Conservation (phyloP, 2,888 invertebrate genomes). For the Macrosoma leucophasiata region DNA sequence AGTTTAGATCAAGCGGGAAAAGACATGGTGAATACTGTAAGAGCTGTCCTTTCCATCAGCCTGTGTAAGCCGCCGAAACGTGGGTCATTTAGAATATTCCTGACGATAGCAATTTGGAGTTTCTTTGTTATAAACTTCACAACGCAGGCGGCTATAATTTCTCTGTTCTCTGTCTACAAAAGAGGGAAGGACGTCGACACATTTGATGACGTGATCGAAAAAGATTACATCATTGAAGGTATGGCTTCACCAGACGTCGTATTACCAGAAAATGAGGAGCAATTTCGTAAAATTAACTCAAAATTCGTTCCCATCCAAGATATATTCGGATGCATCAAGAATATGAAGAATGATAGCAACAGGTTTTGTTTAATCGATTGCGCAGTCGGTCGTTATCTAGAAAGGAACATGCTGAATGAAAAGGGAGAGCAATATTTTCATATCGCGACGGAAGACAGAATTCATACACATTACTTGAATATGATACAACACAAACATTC, state of each 20-base stretch:
- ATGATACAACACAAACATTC: constrained; percentile 51
- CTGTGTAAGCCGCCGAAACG: constrained; percentile 45
- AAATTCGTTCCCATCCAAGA: constrained; percentile 41
- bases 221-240: constrained; percentile 56
- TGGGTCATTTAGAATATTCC: constrained; percentile 47
- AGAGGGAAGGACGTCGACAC: constrained; percentile 61
- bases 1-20: constrained; percentile 53
- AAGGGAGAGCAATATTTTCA: constrained; percentile 62
- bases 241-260: constrained; percentile 60
- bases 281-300: constrained; percentile 45
- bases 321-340: constrained; percentile 43
- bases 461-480: constrained; percentile 57
- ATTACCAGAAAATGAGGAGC: constrained; percentile 53
- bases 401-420: constrained; percentile 46
- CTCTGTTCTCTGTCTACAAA: constrained; percentile 57
- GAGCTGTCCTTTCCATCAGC: constrained; percentile 45
- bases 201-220: constrained; percentile 57
- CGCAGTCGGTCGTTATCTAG: constrained; percentile 49
- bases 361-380: constrained; percentile 64
- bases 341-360: constrained; percentile 42
- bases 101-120: constrained; percentile 53
- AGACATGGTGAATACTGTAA: constrained; percentile 52
- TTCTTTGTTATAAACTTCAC: constrained; percentile 60
- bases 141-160: constrained; percentile 59
- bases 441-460: constrained; percentile 47